These are phyloP conservation scores for Tachypleus tridentatus DNA, from an alignment of 1,140 invertebrate species.

Conservation along the genomic window DNA sequence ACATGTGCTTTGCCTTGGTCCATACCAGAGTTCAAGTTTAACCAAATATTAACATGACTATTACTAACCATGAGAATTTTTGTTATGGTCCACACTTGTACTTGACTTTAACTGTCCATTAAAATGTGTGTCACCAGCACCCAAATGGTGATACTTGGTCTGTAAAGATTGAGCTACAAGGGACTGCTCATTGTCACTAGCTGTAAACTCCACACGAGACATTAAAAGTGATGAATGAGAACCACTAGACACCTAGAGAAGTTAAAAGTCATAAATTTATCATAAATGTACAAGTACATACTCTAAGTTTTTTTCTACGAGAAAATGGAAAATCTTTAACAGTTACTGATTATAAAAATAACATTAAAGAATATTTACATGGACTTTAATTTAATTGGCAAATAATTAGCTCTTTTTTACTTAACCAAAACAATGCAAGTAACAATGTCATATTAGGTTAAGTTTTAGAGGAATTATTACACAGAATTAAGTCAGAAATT, in stretches of 20 bases:
- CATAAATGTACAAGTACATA: too few species aligned
- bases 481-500: too few species aligned
- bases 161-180: conserved; percentile 4
- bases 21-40: neutral
- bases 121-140: neutral
- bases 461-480: too few species aligned
- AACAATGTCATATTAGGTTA: too few species aligned
- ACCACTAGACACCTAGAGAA: conserved; percentile 10
- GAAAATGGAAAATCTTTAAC: too few species aligned
- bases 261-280: too few species aligned
- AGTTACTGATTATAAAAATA: too few species aligned
- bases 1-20: neutral
- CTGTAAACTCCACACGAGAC: conserved; percentile 16
- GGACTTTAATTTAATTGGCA: too few species aligned
- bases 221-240: conserved; percentile 13
- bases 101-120: conserved; percentile 7
- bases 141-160: conserved; percentile 10
- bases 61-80: conserved; percentile 12
- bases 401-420: too few species aligned
- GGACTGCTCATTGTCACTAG: conserved; percentile 9
- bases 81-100: conserved; percentile 13
- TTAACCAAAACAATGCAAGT: too few species aligned
- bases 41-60: neutral
- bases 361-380: too few species aligned
- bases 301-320: too few species aligned